A percentile compares a stretch with the other conserved stretches of the same genome.
Evolutionary conservation across 2,888 invertebrate species (phyloP).

Genomic region (Pseudococcus jackbeardsleyi): DNA sequence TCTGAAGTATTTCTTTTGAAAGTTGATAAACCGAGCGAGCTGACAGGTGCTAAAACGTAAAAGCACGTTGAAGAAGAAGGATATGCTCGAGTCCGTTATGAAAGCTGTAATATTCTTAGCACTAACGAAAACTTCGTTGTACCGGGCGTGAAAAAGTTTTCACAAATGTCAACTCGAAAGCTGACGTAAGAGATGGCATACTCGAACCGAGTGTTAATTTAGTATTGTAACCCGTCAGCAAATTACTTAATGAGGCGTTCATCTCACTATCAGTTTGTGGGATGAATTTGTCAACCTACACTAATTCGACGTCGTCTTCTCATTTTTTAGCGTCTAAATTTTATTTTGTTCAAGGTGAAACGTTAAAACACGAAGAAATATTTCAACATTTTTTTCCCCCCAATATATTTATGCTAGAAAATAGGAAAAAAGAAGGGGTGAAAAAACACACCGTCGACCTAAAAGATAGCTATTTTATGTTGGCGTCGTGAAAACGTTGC

Average conservation of each 20-base stretch:
- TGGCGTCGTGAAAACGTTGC: constrained; percentile 41
- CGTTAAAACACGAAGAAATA: constrained; percentile 34
- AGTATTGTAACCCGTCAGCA: constrained; percentile 59
- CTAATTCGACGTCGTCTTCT: not conserved
- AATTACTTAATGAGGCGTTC: constrained; percentile 60
- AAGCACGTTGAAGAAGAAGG: constrained; percentile 25
- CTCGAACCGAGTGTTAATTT: constrained; percentile 53
- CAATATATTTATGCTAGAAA: not conserved
- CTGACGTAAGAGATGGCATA: constrained; percentile 29
- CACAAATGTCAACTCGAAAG: constrained; percentile 41
- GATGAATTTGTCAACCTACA: constrained; percentile 41
- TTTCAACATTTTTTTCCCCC: not conserved
- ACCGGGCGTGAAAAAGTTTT: constrained; percentile 43
- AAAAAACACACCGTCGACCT: not conserved
- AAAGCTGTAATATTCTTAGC: constrained; percentile 46
- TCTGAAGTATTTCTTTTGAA: constrained; percentile 42
- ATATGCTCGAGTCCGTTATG: constrained; percentile 41
- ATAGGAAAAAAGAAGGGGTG: constrained; percentile 8
- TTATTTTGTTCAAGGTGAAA: constrained; percentile 37
- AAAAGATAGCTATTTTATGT: constrained; percentile 45
- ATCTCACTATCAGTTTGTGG: constrained; percentile 2
- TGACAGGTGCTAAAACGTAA: constrained; percentile 42
- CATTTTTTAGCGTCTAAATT: constrained; percentile 31
- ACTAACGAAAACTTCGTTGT: constrained; percentile 19
- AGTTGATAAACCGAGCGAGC: constrained; percentile 42